Evolutionary conservation across 2,113 vertebrate genomes (phyloP).

Genomic region (Centrocercus urophasianus): DNA sequence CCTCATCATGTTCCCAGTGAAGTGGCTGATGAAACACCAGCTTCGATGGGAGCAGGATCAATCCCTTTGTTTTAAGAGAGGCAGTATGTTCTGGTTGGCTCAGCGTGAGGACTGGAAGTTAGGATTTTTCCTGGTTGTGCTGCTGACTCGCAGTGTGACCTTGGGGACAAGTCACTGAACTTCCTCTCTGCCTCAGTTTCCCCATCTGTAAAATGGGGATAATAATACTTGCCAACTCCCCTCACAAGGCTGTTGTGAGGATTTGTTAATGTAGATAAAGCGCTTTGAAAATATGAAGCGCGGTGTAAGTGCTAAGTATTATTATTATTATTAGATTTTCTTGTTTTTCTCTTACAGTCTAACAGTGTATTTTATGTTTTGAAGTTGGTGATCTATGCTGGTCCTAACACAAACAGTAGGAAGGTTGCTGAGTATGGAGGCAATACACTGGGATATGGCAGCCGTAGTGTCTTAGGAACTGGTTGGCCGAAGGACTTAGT

Average conservation of each 20-base stretch:
- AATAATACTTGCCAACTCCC: slow-evolving; percentile 59
- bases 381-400: slow-evolving; percentile 97
- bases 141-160: neutral
- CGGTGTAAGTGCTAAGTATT: slow-evolving; percentile 67
- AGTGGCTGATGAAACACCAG: neutral
- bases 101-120: neutral
- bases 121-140: neutral
- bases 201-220: slow-evolving; percentile 72
- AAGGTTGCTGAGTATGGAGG: slow-evolving; percentile 99
- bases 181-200: slow-evolving; percentile 55
- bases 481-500: slow-evolving; percentile 99
- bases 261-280: slow-evolving; percentile 48
- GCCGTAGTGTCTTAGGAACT: slow-evolving; percentile 97
- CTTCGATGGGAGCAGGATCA: neutral
- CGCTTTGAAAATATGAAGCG: slow-evolving; percentile 42
- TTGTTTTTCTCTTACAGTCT: slow-evolving; percentile 84
- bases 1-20: neutral
- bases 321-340: slow-evolving; percentile 83
- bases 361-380: slow-evolving; percentile 83
- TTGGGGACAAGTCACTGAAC: neutral
- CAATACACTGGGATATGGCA: slow-evolving; percentile 97
- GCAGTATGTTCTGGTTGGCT: neutral
- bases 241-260: slow-evolving; percentile 54
- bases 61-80: neutral
- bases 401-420: slow-evolving; percentile 98